These are phyloP conservation scores for Corvus cornix DNA, from an alignment of 2,113 vertebrate species.

Conservation along the genomic window DNA sequence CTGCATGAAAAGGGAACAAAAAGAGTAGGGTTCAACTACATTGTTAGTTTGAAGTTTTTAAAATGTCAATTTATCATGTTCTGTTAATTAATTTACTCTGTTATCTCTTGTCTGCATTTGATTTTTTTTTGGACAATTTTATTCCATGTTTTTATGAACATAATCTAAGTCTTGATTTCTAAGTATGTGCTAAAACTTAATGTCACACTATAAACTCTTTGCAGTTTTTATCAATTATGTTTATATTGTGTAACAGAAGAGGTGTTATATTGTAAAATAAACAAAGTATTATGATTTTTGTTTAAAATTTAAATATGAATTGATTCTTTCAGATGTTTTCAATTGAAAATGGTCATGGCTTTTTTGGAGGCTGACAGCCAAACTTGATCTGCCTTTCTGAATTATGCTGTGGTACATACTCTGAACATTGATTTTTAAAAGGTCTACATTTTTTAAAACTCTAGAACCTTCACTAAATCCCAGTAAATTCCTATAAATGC, in stretches of 20 bases:
- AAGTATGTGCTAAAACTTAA: slow-evolving; percentile 34
- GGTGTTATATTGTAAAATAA: background rate
- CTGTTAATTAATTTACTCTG: background rate
- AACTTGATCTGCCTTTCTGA: background rate
- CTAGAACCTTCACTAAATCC: background rate
- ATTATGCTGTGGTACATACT: background rate
- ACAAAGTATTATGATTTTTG: background rate
- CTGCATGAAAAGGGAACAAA: background rate
- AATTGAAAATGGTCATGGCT: background rate
- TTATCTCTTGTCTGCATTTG: background rate
- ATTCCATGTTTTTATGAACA: background rate
- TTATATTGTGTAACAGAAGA: slow-evolving; percentile 4
- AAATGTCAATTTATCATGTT: background rate
- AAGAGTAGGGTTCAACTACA: background rate
- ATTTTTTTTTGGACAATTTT: background rate
- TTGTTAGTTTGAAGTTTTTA: background rate
- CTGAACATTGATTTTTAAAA: background rate
- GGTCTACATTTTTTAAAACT: background rate
- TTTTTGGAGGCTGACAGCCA: background rate
- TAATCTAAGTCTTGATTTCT: background rate
- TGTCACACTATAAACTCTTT: background rate
- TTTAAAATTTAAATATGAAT: background rate
- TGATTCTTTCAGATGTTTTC: background rate
- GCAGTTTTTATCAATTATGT: slow-evolving; percentile 36
- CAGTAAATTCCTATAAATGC: background rate